Percentiles rank a stretch among this genome's conserved stretches.
Conservation (phyloP, 2,888 invertebrate genomes). For the Tipula vernalis region DNA sequence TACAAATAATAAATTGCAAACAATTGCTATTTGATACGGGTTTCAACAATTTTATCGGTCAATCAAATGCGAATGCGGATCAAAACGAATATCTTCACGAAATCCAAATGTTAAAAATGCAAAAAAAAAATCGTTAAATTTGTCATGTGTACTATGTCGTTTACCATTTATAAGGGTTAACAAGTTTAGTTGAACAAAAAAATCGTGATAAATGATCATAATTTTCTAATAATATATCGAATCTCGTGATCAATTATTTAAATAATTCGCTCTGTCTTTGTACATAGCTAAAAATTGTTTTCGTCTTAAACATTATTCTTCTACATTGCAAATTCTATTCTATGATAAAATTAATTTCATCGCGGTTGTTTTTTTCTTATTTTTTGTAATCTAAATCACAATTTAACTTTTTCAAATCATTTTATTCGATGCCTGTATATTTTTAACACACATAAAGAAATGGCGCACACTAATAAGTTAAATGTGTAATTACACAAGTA, state of each 20-base stretch:
- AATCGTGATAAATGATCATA: background rate
- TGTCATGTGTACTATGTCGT: background rate
- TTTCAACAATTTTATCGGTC: background rate
- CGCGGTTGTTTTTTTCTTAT: background rate
- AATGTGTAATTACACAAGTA: background rate
- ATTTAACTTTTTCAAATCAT: background rate
- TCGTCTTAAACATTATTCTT: background rate
- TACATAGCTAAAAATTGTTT: background rate
- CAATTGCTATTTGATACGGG: no score
- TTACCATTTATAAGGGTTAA: background rate
- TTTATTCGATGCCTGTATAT: background rate
- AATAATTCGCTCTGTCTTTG: background rate
- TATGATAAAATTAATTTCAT: background rate
- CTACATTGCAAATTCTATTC: background rate
- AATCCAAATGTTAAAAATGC: no score
- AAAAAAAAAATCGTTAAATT: background rate
- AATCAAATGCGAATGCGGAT: background rate
- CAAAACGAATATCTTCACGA: background rate
- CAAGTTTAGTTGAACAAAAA: background rate
- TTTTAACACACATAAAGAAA: background rate
- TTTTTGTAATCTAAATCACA: background rate
- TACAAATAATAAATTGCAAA: no score
- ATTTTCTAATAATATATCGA: background rate
- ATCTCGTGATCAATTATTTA: background rate
- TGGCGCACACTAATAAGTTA: background rate